Conservation (phyloP, 2,113 vertebrate genomes). For the Nothocercus julius region DNA sequence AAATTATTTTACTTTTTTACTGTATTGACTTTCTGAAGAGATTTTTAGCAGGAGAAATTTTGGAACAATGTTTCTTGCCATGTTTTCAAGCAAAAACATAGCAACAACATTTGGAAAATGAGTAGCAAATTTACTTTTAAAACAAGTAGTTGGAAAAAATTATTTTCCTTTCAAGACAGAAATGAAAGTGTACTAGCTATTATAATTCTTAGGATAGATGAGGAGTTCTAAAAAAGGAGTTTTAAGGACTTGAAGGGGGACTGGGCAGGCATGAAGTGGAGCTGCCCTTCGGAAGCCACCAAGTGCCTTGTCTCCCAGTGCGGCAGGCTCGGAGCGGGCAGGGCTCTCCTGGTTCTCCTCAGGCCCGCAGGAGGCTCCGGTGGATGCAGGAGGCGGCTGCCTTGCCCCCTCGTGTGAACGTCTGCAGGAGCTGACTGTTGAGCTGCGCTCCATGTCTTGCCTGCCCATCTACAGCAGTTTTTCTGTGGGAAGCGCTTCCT, state of each 20-base stretch:
- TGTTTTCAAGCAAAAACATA: conserved; percentile 21
- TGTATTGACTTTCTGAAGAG: background rate
- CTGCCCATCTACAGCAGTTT: background rate
- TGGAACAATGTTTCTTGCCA: background rate
- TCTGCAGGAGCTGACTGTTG: conserved; percentile 6
- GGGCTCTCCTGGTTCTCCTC: background rate
- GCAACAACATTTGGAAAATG: background rate
- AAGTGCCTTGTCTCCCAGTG: background rate
- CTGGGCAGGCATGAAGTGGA: background rate
- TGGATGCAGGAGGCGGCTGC: background rate
- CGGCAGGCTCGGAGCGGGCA: background rate
- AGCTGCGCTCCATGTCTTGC: background rate
- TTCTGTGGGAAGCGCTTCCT: background rate
- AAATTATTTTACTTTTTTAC: background rate
- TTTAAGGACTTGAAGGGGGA: background rate
- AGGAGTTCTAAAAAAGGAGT: background rate
- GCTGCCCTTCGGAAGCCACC: background rate
- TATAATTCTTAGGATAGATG: background rate
- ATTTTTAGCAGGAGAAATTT: background rate
- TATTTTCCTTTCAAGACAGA: background rate
- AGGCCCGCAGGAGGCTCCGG: background rate
- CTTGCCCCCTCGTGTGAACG: background rate
- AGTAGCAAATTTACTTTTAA: background rate
- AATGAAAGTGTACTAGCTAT: background rate
- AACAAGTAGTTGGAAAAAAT: background rate